Base-by-base conservation (phyloP, 2,888 invertebrate species). In the Hypselothyrea guttata region DNA sequence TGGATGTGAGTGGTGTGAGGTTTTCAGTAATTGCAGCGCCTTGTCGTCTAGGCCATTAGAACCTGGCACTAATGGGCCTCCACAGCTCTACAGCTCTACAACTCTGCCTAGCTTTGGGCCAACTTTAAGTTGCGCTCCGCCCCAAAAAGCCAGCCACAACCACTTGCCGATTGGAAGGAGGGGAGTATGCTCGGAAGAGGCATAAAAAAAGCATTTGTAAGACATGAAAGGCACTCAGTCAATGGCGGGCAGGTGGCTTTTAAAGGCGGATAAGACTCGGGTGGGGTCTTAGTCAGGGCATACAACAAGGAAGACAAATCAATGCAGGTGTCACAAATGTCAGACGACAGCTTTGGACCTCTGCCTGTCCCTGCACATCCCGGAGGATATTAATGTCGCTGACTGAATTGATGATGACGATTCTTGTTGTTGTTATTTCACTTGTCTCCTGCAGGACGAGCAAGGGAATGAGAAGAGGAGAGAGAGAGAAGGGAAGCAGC, bases 251-350 rank as follows among this genome's bases (percentile, higher is more conserved):
- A 77, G 81, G 84, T 76, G 81, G 70, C 54, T 45, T 54, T 57
- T 52, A 69, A 65, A 33, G 59, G 31, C 57, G 56, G 28, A 30
- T 22, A 22, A 22, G 22, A 33, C 42, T 38, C 1, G 27, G 38
- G 16, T 30, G 31, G 41, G 12, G 13, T 33, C 27, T 42, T 8
- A 30, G 53, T 18, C 7, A 37, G 28, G 27, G 30, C 31, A 42
- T 9, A 41, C 35, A 18, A 56, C 54, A 58, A 65, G 61, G 71
- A 79, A 84, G 83, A 84, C 82, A 83, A 83, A 83, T 83, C 82
- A 83, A 83, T 83, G 82, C 82, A 83, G 82, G 82, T 83, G 82
- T 84, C 82, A 83, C 82, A 83, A 83, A 84, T 82, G 83, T 84
- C 84, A 82, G 84, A 74, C 76, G 76, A 84, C 84, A 72, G 84